Percentiles rank a stretch among this genome's conserved stretches.
Conservation (phyloP, 2,113 vertebrate genomes). For the Dasyurus viverrinus region DNA sequence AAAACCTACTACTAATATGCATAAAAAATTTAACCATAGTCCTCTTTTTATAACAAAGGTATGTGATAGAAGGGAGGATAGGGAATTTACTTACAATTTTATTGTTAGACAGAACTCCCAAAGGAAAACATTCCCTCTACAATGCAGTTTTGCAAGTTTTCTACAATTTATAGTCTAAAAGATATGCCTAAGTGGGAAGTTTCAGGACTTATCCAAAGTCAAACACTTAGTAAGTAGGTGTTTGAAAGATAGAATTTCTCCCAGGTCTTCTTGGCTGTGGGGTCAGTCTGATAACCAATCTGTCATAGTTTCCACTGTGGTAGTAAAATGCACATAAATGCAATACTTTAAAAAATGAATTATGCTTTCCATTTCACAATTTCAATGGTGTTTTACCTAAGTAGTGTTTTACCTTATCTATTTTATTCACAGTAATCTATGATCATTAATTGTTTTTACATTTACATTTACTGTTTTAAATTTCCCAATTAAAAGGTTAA, state of each 20-base stretch:
- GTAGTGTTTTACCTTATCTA: not conserved
- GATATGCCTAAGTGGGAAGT: not conserved
- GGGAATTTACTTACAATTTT: not conserved
- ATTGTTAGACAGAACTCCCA: not conserved
- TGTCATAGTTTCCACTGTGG: not conserved
- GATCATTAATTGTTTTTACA: not conserved
- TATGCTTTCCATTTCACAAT: not conserved
- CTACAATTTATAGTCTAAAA: not conserved
- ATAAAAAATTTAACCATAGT: not conserved
- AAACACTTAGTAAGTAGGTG: not conserved
- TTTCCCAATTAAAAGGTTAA: not conserved
- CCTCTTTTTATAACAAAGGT: not conserved
- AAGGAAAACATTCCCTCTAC: not conserved
- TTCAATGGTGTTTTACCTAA: not conserved
- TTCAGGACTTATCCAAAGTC: not conserved
- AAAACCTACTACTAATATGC: not conserved
- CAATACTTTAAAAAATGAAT: not conserved
- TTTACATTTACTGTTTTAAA: not conserved
- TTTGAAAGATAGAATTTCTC: not conserved
- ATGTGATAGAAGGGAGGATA: not conserved
- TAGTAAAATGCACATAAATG: not conserved
- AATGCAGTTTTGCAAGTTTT: not conserved
- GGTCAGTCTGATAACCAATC: not conserved
- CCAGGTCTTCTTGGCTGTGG: not conserved
- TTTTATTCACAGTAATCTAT: not conserved